Evolutionary conservation across 2,113 vertebrate genomes (phyloP).

Genomic region (Cranoglanis bouderius): DNA sequence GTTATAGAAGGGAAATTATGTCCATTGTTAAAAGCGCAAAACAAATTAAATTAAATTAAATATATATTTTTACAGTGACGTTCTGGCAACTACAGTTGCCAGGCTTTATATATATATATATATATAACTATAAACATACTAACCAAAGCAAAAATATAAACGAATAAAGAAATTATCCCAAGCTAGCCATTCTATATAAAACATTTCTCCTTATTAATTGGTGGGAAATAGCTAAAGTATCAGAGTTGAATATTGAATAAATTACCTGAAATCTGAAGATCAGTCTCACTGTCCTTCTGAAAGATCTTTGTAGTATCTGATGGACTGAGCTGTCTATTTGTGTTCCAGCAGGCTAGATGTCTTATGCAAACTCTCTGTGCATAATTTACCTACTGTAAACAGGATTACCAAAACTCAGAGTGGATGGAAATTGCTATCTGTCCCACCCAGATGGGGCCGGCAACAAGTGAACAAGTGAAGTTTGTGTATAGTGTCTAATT

Average conservation of each 20-base stretch:
- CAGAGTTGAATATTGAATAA: neutral
- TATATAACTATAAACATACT: neutral
- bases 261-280: neutral
- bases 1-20: neutral
- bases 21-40: neutral
- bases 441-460: neutral
- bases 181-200: neutral
- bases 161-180: neutral
- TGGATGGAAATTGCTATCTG: neutral
- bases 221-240: neutral
- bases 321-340: neutral
- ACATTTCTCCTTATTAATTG: neutral
- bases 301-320: neutral
- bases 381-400: neutral
- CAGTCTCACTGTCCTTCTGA: neutral
- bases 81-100: neutral
- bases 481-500: neutral
- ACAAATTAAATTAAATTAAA: neutral
- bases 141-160: neutral
- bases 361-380: neutral
- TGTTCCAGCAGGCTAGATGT: neutral
- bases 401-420: neutral
- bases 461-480: neutral
- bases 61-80: neutral
- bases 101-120: too few species aligned